Base-by-base conservation (phyloP, 64 coral and sea anemone species). In the Platygyra sinensis region DNA sequence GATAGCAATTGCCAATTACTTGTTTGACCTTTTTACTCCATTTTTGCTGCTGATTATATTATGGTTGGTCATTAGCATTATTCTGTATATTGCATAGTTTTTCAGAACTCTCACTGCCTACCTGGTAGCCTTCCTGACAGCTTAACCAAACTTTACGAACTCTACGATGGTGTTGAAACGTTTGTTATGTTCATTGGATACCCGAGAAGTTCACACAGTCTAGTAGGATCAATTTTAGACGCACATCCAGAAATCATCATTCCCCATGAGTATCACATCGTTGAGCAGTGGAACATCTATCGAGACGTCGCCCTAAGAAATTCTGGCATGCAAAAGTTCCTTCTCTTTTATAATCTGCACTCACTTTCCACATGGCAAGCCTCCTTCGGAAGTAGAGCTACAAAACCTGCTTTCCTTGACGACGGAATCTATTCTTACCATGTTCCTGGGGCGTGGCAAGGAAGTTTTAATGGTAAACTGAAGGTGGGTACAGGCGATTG, bases 111-210 rank as follows among this genome's bases (percentile, higher is more conserved):
- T n/a, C 3, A 46, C 2, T 71, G 63, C 17, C 27, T 72, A 67
- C 81, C 81, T 51, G 81, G 81, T 50, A 42, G 81, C 20, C 38
- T 85, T 71, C 81, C 81, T 27, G 63, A 36, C 8, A 85, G 24
- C 31, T 19, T 51, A 51, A 2, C 24, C 11, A 64, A 85, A 13
- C 81, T 85, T 46, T 52, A 27, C 13, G 63, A 93, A 4, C 83
- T 82, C 8, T 96, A 90, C 72, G 91, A 96, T 62, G 73, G 79
- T 38, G 87, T 98, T 32, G 79, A 95, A 60, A 98, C 86, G 12
- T 93, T 98, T 25, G 62, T 95, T 0, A 80, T 98, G 64, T 98
- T 98, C 49, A 95, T 98, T 72, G 96, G 96, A 15, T 98, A 98
- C 73, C 90, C 93, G 9, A 76, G 96, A 2, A 98, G 96, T 51